Evolutionary conservation across 2,113 vertebrate genomes (phyloP).

Genomic region (Marmota flaviventris): DNA sequence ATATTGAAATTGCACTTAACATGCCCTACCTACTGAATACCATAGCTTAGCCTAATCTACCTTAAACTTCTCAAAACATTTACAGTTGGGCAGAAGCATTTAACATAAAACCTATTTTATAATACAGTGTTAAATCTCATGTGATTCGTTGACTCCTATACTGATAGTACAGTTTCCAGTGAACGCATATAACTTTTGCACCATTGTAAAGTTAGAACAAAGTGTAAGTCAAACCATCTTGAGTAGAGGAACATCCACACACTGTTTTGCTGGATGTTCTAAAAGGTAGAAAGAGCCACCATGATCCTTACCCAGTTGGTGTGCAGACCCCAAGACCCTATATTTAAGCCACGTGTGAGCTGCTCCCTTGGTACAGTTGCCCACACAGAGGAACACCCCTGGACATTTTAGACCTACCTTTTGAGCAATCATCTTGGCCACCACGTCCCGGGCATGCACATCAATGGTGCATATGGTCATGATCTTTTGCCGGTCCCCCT

Average conservation of each 20-base stretch:
- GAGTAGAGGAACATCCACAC: not conserved
- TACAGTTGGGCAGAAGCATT: not conserved
- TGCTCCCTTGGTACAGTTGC: not conserved
- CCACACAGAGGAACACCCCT: not conserved
- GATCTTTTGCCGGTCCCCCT: conserved; percentile 95
- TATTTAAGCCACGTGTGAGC: not conserved
- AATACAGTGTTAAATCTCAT: not conserved
- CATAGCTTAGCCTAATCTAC: not conserved
- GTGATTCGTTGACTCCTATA: not conserved
- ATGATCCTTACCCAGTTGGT: not conserved
- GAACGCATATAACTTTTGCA: not conserved
- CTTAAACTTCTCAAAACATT: not conserved
- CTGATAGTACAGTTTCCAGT: not conserved
- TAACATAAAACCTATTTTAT: not conserved
- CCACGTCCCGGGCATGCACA: conserved; percentile 97
- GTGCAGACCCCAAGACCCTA: not conserved
- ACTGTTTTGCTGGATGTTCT: not conserved
- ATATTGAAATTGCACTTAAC: not conserved
- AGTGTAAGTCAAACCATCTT: not conserved
- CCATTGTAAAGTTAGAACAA: not conserved
- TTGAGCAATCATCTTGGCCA: conserved; percentile 95
- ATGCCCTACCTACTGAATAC: not conserved
- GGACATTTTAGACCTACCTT: conserved; percentile 89
- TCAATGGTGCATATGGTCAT: conserved; percentile 99
- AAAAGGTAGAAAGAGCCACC: not conserved